Conservation (phyloP, 2,797 vertebrate species). For the Sebastes iracundus region DNA sequence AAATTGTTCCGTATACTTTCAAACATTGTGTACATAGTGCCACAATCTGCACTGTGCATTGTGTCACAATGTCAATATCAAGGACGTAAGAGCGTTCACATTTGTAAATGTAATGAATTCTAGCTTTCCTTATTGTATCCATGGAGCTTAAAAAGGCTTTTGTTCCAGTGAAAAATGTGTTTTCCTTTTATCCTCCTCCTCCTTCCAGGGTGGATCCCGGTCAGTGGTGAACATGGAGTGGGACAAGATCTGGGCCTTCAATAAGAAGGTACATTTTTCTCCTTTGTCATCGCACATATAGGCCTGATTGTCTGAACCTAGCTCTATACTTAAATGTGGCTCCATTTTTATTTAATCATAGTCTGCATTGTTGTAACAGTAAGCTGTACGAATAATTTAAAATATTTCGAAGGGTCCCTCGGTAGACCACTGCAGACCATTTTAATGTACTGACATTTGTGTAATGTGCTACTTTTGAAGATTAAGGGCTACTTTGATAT, state of each 20-base stretch:
- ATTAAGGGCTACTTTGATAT: background rate
- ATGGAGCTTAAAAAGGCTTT: background rate
- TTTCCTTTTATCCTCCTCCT: background rate
- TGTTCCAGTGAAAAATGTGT: background rate
- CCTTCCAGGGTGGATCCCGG: slow-evolving; percentile 91
- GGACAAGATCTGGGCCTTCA: slow-evolving; percentile 99
- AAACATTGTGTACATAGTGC: background rate
- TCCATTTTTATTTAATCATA: background rate
- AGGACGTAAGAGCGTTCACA: background rate
- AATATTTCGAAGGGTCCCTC: background rate
- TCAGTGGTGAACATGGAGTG: slow-evolving; percentile 99
- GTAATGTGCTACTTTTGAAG: background rate
- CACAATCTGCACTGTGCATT: background rate
- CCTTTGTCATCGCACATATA: background rate
- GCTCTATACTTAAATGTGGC: background rate
- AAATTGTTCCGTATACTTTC: background rate
- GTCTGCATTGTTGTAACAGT: background rate
- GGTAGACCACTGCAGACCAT: background rate
- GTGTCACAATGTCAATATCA: background rate
- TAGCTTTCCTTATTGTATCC: background rate
- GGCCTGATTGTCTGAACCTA: background rate
- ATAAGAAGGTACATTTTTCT: slow-evolving; percentile 91
- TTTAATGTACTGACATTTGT: background rate
- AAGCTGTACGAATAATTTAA: background rate
- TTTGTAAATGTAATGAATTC: background rate